Base-by-base conservation (phyloP, 2,113 vertebrate species). In the Phylloscopus trochilus region DNA sequence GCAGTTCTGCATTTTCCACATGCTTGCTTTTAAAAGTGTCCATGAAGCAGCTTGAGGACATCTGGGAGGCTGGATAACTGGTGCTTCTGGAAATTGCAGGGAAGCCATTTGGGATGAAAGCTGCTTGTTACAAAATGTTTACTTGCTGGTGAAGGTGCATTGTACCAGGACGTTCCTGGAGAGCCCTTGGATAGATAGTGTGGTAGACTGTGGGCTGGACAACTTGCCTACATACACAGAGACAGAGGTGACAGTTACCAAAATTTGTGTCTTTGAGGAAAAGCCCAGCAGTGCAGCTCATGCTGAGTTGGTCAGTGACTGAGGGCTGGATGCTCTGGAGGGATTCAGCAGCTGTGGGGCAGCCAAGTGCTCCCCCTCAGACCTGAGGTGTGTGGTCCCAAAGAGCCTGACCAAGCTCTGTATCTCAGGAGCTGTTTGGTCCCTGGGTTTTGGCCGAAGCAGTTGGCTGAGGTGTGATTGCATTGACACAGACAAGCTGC, bases 351-450 rank as follows among this genome's bases (percentile, higher is more conserved):
- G 51, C 76, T 49, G 13, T 31, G 46, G 63, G 22, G 17, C 46
- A 60, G 28, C 41, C 30, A 23, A 30, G n/a, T 0, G 2, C 23
- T 76, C 17, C 30, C n/a, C 28, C 64, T 63, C 11, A 10, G n/a
- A 37, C n/a, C 31, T 0, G 0, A 66, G 22, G 4, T 26, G 22
- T 3, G 1, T 10, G 9, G 39, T 70, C 43, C 72, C 39, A 30
- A 53, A 87, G 33, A 78, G 18, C 58, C 51, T 60, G 22, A 20
- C 33, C 0, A 1, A 66, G 19, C 43, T 83, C 30, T 63, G 46
- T 10, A 4, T 74, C 16, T 35, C 0, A 0, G 68, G 52, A 74
- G 4, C 28, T 31, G 16, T 49, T 74, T 67, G 64, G 39, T 47
- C 39, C 33, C 46, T 77, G 72, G 15, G 30, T 46, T 67, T 67